Evolutionary conservation across 2,888 invertebrate species (phyloP).

Genomic region (Tachystola acroxantha): DNA sequence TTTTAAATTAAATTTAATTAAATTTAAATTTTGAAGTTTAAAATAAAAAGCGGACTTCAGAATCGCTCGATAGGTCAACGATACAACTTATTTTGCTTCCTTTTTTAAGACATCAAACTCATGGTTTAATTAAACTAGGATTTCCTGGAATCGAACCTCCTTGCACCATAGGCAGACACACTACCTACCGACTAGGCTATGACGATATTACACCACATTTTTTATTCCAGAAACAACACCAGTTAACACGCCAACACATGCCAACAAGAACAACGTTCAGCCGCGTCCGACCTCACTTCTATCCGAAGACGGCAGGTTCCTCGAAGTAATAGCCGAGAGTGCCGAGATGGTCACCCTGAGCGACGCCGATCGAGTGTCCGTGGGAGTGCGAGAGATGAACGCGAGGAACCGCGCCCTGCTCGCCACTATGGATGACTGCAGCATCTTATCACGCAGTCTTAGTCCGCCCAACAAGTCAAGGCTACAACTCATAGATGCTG

Average conservation of each 20-base stretch:
- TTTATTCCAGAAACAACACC: constrained; percentile 64
- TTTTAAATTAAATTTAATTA: no score
- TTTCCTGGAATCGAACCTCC: no score
- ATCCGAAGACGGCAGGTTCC: constrained; percentile 79
- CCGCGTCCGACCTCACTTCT: constrained; percentile 81
- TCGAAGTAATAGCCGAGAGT: constrained; percentile 83
- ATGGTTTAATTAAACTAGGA: no score
- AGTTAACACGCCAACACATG: constrained; percentile 66
- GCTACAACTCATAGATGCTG: constrained; percentile 63
- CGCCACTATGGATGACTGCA: constrained; percentile 75
- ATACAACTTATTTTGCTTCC: no score
- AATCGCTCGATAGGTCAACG: no score
- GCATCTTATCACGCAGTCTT: constrained; percentile 64
- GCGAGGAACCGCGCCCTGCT: constrained; percentile 70
- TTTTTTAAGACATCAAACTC: no score
- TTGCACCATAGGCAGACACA: no score
- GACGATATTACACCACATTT: no score
- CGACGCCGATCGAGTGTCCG: constrained; percentile 63
- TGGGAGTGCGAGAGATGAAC: constrained; percentile 64
- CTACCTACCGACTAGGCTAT: no score
- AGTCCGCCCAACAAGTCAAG: constrained; percentile 66
- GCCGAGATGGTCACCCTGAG: constrained; percentile 84
- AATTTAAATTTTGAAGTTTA: no score
- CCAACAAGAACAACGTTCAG: constrained; percentile 42
- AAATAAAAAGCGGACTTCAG: no score